Percentiles rank a stretch among this genome's conserved stretches.
phyloP scores from a whole-genome alignment of 2,113 vertebrate species.

The Nothocercus julius region DNA sequence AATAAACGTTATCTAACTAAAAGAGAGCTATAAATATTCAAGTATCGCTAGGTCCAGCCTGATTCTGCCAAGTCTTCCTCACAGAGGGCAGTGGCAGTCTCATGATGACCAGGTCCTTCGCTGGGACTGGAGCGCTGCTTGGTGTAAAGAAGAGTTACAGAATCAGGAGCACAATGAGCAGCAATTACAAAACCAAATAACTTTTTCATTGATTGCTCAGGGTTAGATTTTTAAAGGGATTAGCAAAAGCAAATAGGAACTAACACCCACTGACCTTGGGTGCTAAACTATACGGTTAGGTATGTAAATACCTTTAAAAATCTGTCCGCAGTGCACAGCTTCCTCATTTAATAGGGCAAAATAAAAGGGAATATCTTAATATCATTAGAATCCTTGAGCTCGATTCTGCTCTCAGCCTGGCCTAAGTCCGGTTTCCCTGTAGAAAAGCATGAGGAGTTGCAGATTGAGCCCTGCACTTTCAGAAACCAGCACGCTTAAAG shows the following conservation, averaged over 20 bases:
- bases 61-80: not conserved
- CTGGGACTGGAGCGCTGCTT: not conserved
- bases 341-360: not conserved
- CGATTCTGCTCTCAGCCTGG: not conserved
- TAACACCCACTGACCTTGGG: not conserved
- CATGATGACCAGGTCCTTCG: not conserved
- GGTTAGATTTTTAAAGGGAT: not conserved
- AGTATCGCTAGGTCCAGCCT: slow-evolving; percentile 23
- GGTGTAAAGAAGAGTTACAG: not conserved
- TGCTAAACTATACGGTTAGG: not conserved
- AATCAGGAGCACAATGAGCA: slow-evolving; percentile 40
- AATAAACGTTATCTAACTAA: slow-evolving; percentile 4
- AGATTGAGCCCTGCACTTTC: not conserved
- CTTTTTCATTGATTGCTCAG: not conserved
- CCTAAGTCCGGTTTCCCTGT: not conserved
- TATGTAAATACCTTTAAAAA: slow-evolving; percentile 11
- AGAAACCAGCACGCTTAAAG: not conserved
- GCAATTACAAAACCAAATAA: slow-evolving; percentile 19
- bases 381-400: not conserved
- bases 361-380: not conserved
- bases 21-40: slow-evolving; percentile 62
- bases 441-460: not conserved
- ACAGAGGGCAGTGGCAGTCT: not conserved
- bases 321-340: not conserved
- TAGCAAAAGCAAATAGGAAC: not conserved